These are phyloP conservation scores for Myxocyprinus asiaticus DNA, from an alignment of 2,113 vertebrate genomes.

Conservation along the genomic window DNA sequence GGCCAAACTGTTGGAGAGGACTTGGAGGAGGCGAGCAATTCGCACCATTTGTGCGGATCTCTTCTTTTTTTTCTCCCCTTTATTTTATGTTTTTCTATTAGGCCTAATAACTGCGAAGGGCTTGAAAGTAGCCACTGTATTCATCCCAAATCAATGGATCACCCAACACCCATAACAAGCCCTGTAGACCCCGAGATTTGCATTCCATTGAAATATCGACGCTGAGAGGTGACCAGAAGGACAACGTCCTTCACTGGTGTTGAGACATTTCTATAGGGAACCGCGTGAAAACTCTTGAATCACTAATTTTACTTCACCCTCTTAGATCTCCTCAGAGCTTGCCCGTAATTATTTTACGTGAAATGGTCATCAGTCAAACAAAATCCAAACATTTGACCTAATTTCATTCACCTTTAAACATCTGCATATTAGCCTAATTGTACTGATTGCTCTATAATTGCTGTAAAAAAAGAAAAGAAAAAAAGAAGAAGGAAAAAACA, in stretches of 20 bases:
- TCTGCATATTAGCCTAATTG: neutral
- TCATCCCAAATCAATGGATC: slow-evolving; percentile 81
- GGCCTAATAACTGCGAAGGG: slow-evolving; percentile 79
- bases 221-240: slow-evolving; percentile 73
- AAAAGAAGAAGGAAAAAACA: too few species aligned
- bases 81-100: slow-evolving; percentile 81
- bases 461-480: neutral
- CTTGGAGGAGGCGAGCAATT: slow-evolving; percentile 74
- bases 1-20: slow-evolving; percentile 78
- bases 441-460: neutral
- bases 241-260: slow-evolving; percentile 66
- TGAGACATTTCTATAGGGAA: slow-evolving; percentile 68
- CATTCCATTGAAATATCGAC: slow-evolving; percentile 73
- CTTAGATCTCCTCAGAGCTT: slow-evolving; percentile 30
- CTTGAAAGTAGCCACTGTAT: slow-evolving; percentile 80
- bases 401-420: neutral
- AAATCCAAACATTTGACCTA: neutral
- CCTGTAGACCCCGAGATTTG: slow-evolving; percentile 74
- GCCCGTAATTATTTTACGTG: slow-evolving; percentile 50
- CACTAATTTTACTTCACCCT: slow-evolving; percentile 48
- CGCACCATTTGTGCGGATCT: slow-evolving; percentile 71
- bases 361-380: neutral
- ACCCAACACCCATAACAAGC: slow-evolving; percentile 68
- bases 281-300: slow-evolving; percentile 70
- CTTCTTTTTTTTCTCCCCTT: slow-evolving; percentile 64